Conservation (phyloP, 2,113 vertebrate species). For the Edolisoma coerulescens region DNA sequence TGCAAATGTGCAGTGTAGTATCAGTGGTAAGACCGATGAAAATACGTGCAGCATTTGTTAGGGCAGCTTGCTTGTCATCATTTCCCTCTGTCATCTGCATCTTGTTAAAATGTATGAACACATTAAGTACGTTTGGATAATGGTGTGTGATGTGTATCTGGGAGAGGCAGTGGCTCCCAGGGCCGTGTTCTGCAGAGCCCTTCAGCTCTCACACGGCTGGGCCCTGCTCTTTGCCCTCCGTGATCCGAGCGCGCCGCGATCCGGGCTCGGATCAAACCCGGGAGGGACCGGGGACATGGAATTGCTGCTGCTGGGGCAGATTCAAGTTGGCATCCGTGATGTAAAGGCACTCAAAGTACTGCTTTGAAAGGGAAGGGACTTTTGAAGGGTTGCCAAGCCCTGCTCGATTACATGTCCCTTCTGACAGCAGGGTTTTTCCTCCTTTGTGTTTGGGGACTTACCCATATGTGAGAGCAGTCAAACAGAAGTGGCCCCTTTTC, state of each 20-base stretch:
- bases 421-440: not conserved
- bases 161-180: not conserved
- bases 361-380: not conserved
- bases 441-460: not conserved
- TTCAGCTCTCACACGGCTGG: not conserved
- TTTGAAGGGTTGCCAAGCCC: not conserved
- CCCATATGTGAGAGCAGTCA: not conserved
- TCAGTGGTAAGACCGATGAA: not conserved
- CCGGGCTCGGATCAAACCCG: accelerated
- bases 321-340: not conserved
- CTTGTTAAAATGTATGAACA: not conserved
- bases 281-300: accelerated
- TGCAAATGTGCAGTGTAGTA: not conserved
- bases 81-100: not conserved
- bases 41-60: not conserved
- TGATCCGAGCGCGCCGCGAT: not conserved
- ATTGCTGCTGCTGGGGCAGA: not conserved
- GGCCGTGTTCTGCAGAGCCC: not conserved
- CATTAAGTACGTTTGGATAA: not conserved
- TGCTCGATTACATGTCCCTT: not conserved
- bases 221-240: not conserved
- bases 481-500: not conserved
- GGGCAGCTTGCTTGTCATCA: not conserved
- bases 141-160: not conserved
- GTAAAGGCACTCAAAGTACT: not conserved